phyloP scores from a whole-genome alignment of 53 echinoderm and acorn worm species.

The Actinopyga echinites region DNA sequence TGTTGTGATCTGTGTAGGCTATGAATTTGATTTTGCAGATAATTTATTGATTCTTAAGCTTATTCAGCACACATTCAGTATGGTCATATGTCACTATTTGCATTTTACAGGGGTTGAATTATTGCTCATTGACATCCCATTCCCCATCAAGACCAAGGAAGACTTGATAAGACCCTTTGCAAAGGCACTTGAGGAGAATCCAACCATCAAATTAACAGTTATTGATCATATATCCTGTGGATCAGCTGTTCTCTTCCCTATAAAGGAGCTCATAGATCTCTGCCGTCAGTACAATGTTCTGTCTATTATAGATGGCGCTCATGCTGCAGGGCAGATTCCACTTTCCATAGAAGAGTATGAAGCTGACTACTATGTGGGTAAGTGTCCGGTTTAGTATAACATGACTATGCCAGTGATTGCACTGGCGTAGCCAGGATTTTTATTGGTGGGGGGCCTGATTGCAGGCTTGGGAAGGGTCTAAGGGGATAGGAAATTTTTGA shows the following conservation, averaged over 20 bases:
- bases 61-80: background rate
- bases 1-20: no score
- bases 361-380: conserved; percentile 43
- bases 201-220: conserved; percentile 13
- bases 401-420: no score
- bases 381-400: background rate
- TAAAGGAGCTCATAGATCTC: conserved; percentile 29
- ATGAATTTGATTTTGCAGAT: no score
- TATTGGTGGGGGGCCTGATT: no score
- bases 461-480: no score
- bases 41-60: background rate
- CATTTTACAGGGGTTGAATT: conserved; percentile 20
- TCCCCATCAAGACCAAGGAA: conserved; percentile 28
- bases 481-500: no score
- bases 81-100: background rate
- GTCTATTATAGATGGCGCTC: conserved; percentile 31
- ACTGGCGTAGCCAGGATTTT: no score
- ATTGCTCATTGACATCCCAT: background rate
- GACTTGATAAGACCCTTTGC: conserved; percentile 6
- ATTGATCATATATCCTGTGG: conserved; percentile 24
- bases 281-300: conserved; percentile 13
- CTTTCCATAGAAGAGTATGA: conserved; percentile 15
- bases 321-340: conserved; percentile 9
- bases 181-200: conserved; percentile 9
- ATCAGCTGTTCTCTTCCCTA: conserved; percentile 1